Evolutionary conservation across 2,113 vertebrate genomes (phyloP).

Genomic region (Pachypanchax playfairii): DNA sequence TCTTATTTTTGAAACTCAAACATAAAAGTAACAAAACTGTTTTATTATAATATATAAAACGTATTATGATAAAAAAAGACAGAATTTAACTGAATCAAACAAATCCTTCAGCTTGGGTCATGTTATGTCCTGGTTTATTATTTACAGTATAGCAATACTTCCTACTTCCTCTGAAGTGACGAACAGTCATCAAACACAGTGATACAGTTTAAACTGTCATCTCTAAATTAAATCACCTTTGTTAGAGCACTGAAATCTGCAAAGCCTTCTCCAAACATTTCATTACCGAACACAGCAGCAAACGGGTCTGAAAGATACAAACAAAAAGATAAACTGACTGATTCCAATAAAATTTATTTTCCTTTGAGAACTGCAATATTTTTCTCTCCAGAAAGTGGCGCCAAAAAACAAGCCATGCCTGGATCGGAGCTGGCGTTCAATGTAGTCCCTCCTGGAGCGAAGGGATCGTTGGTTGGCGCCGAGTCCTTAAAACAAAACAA

Average conservation of each 20-base stretch:
- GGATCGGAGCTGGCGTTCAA: constrained; percentile 83
- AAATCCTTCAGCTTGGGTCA: neutral
- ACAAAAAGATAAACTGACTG: neutral
- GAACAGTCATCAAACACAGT: neutral
- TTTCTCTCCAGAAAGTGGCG: constrained; percentile 37
- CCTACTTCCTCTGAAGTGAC: neutral
- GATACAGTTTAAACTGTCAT: neutral
- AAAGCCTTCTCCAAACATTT: constrained; percentile 91
- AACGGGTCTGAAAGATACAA: constrained; percentile 85
- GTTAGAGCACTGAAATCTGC: constrained; percentile 92
- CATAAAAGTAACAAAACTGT: neutral
- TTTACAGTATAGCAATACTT: neutral
- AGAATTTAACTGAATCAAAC: neutral
- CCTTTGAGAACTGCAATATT: neutral
- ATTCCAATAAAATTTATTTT: no score
- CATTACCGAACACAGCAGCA: constrained; percentile 91
- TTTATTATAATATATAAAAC: no score
- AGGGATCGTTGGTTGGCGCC: constrained; percentile 88
- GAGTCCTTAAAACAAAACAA: constrained; percentile 64
- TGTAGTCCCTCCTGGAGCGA: constrained; percentile 93
- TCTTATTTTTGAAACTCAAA: no score
- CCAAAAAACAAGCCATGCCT: constrained; percentile 77
- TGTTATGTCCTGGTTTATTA: no score
- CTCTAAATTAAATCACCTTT: constrained; percentile 85
- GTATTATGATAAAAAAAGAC: no score